Percentiles rank a stretch among this genome's conserved stretches.
Conservation (phyloP, 2,797 vertebrate genomes). For the Odontamblyopus rebecca region DNA sequence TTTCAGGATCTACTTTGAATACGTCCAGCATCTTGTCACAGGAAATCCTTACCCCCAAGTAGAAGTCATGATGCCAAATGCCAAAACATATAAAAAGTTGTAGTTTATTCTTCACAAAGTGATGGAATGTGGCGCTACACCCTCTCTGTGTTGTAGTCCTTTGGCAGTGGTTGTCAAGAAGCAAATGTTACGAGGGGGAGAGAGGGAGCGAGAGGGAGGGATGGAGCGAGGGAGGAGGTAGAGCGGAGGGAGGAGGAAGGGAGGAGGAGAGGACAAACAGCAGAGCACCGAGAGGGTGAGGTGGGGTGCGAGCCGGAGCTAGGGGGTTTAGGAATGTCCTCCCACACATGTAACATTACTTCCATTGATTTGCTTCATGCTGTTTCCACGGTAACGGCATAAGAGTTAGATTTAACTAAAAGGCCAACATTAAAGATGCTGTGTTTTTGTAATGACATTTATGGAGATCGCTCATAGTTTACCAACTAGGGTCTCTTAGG, state of each 20-base stretch:
- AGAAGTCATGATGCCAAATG: constrained; percentile 34
- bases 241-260: constrained; percentile 36
- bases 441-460: constrained; percentile 20
- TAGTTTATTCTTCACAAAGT: constrained; percentile 10
- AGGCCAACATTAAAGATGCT: constrained; percentile 29
- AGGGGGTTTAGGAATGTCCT: constrained; percentile 49
- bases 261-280: constrained; percentile 27
- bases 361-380: constrained; percentile 82
- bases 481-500: neutral
- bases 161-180: constrained; percentile 73
- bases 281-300: constrained; percentile 31
- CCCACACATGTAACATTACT: constrained; percentile 76
- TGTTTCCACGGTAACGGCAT: constrained; percentile 68
- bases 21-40: constrained; percentile 19
- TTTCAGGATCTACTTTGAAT: constrained; percentile 9
- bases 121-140: constrained; percentile 59
- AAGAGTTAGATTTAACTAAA: constrained; percentile 35
- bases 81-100: constrained; percentile 41
- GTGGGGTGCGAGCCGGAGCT: constrained; percentile 12
- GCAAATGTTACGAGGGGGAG: constrained; percentile 62
- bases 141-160: constrained; percentile 60
- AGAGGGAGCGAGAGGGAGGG: constrained; percentile 56
- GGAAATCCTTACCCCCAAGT: constrained; percentile 16
- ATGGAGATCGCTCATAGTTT: neutral
- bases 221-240: constrained; percentile 54